These are phyloP conservation scores for Oceanodroma leucorhoa DNA, from an alignment of 2,797 vertebrate genomes.

Conservation along the genomic window DNA sequence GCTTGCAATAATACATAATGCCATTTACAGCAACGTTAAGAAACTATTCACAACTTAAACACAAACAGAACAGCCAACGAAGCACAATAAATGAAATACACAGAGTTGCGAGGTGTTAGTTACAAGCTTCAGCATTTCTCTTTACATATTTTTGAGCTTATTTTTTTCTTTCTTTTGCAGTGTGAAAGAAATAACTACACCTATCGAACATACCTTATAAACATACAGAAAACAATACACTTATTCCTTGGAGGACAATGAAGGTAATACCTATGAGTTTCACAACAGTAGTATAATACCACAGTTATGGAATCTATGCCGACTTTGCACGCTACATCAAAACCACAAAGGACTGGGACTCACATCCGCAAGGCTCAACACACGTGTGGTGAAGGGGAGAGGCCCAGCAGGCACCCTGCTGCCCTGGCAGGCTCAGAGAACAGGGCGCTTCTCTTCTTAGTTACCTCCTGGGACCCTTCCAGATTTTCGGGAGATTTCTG, in stretches of 20 bases:
- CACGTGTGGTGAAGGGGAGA: neutral
- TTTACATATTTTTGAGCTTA: slow-evolving; percentile 40
- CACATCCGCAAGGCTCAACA: slow-evolving; percentile 43
- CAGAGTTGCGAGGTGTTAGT: slow-evolving; percentile 29
- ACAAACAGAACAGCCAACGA: slow-evolving; percentile 56
- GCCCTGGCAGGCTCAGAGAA: slow-evolving; percentile 35
- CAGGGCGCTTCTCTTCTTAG: neutral
- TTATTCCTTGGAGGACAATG: slow-evolving; percentile 53
- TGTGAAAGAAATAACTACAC: slow-evolving; percentile 48
- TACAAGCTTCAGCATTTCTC: slow-evolving; percentile 44
- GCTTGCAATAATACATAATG: slow-evolving; percentile 73
- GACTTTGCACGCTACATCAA: slow-evolving; percentile 55
- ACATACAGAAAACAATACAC: slow-evolving; percentile 54
- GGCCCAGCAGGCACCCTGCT: slow-evolving; percentile 26
- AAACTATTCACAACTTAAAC: slow-evolving; percentile 77
- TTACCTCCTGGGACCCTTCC: neutral
- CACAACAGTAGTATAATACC: slow-evolving; percentile 69
- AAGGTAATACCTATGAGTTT: slow-evolving; percentile 57
- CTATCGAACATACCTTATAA: slow-evolving; percentile 22
- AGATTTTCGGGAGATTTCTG: neutral
- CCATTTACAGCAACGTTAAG: slow-evolving; percentile 74
- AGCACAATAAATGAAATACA: slow-evolving; percentile 52
- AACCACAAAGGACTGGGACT: slow-evolving; percentile 49
- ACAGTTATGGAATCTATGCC: slow-evolving; percentile 56
- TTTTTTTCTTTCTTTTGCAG: slow-evolving; percentile 15